Base-by-base conservation (phyloP, 2,113 vertebrate species). In the Chaetops frenatus region DNA sequence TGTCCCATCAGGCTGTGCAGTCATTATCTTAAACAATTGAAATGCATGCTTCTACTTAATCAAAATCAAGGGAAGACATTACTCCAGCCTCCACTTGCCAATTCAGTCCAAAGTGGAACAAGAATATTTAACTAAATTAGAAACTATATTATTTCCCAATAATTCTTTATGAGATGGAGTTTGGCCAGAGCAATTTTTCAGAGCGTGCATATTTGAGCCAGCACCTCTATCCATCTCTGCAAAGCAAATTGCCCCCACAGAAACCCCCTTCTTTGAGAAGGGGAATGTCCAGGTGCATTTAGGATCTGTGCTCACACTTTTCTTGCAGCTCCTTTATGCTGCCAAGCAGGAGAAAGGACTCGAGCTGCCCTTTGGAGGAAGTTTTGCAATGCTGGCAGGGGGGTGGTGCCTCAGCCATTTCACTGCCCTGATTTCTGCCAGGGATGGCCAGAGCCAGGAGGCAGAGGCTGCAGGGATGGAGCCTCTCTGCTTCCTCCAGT, bases 21-120 rank as follows among this genome's bases (percentile, higher is more conserved):
- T 93, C 80, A 50, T 92, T 88, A 81, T 53, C 80, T 81, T 57
- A 71, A 96, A 95, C 92, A 96, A 92, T 45, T 78, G 94, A 84
- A 96, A 86, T 78, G 76, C 50, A 61, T 74, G 57, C 80, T 93
- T 88, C 24, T 60, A 67, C 61, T 95, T 84, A 67, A 95, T 93
- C 80, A 95, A 93, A 95, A 92, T 93, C 36, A 71, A 57, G 76
- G 36, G 19, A 93, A 86, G 56, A 71, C 38, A n/a, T 92, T 72
- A 60, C 48, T 81, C 44, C 83, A 76, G 44, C 51, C 54, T 86
- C 51, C 31, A 29, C 67, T 73, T 78, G 76, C 47, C 72, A 90
- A 19, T 92, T 86, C 76, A 74, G n/a, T 60, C 74, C 51, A 11
- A 73, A 90, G 58, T 51, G 20, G 64, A 90, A 81, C 7, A n/a